Evolutionary conservation across 2,888 invertebrate species (phyloP), one percentile per base, ranked within the genome.

Genomic region (Margaritifera margaritifera): DNA sequence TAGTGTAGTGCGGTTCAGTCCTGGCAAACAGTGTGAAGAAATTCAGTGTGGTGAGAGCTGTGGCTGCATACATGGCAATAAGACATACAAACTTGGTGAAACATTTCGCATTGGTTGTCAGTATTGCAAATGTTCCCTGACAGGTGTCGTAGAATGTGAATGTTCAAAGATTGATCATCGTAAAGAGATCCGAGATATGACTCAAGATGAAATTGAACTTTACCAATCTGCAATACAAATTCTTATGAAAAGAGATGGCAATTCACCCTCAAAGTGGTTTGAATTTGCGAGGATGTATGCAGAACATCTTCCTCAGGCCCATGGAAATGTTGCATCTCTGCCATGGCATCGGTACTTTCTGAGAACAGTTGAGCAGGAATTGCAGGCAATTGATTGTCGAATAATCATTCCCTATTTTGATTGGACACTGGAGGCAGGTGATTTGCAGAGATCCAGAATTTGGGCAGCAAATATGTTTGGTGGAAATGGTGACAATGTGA

Each of bases 361-460:
- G 62, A 76, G 84, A 6, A 71, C 78, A 53, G 80, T 87, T 53
- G 89, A 89, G 70, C 80, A 79, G 62, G 77, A 80, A 22, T 64
- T 89, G 27, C 87, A 87, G 70, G 77, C 80, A 31, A 74, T 81
- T 42, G 83, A 87, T 68, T 87, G 88, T 69, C 77, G 81, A 4
- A 72, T 89, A n/a, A 80, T 87, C 2, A 87, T 89, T 62, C 89
- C 88, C 0, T 89, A 88, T 68, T 89, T 85, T 77, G 89, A 89
- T 73, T 88, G 88, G 87, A 88, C 89, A 27, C 68, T 87, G 42
- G 87, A 89, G 78, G 82, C 83, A 22, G 89, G 88, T 1, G 76
- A 78, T 27, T 77, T 86, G 25, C 74, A 80, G 42, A 83, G 77
- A 25, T 85, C 88, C 0, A 68, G 80, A 6, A 75, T 87, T 27